These are phyloP conservation scores for Melieria crassipennis DNA, from an alignment of 2,888 invertebrate species.

Conservation along the genomic window DNA sequence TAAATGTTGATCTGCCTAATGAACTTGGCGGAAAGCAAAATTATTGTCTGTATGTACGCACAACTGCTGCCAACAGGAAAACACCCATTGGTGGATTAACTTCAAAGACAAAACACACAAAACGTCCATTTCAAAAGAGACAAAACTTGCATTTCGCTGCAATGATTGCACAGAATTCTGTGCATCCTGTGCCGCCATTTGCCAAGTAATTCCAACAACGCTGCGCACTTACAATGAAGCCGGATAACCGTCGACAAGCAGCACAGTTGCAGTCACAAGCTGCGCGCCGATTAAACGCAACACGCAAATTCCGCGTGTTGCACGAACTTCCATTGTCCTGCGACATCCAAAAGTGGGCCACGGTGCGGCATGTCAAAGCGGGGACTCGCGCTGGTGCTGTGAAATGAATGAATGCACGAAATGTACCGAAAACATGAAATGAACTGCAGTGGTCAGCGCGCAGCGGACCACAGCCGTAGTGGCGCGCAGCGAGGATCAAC, in stretches of 20 bases:
- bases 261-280: slow-evolving; percentile 24
- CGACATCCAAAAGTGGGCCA: background rate
- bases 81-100: background rate
- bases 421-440: slow-evolving; percentile 39
- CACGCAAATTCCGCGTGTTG: slow-evolving; percentile 34
- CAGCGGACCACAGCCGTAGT: background rate
- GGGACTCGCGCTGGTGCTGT: background rate
- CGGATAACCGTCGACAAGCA: background rate
- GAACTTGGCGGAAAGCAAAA: too few relatives aligned
- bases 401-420: slow-evolving; percentile 25
- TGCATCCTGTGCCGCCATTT: background rate
- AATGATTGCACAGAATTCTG: background rate
- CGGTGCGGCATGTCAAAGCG: background rate
- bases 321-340: slow-evolving; percentile 29
- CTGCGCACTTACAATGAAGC: background rate
- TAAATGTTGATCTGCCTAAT: too few relatives aligned
- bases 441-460: slow-evolving; percentile 24
- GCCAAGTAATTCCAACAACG: too few relatives aligned
- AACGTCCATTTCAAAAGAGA: background rate
- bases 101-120: background rate
- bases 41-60: too few relatives aligned
- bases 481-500: too few relatives aligned
- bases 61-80: background rate
- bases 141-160: background rate
- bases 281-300: slow-evolving; percentile 37